Evolutionary conservation across 2,888 invertebrate genomes (phyloP).

Genomic region (Adineta ricciae): DNA sequence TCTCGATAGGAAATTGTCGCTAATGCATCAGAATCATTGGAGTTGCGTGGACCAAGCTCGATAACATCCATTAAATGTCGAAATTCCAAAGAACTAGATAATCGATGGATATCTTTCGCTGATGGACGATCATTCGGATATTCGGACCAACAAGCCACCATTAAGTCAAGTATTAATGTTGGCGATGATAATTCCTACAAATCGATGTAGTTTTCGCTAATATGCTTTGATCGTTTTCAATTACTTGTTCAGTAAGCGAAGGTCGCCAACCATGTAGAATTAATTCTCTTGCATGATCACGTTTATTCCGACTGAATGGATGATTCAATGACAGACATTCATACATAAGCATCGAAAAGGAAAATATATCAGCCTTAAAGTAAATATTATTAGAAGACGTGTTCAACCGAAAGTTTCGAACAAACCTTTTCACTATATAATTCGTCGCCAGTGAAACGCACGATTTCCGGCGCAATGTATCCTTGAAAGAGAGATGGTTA

Average conservation of each 20-base stretch:
- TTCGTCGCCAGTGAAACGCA: slow-evolving; percentile 92
- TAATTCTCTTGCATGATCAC: slow-evolving; percentile 93
- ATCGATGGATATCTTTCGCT: slow-evolving; percentile 62
- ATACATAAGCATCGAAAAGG: slow-evolving; percentile 95
- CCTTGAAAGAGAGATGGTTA: slow-evolving; percentile 54
- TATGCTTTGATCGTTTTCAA: not conserved
- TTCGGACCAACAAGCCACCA: slow-evolving; percentile 91
- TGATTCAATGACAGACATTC: slow-evolving; percentile 81
- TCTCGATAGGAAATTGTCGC: slow-evolving; percentile 22
- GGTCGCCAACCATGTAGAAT: slow-evolving; percentile 88
- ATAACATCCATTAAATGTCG: slow-evolving; percentile 32
- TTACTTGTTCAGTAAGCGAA: slow-evolving; percentile 68
- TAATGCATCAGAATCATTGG: slow-evolving; percentile 17
- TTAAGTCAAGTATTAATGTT: slow-evolving; percentile 72
- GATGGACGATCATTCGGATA: slow-evolving; percentile 69
- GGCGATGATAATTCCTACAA: slow-evolving; percentile 49
- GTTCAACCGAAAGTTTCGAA: not conserved
- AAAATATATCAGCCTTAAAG: slow-evolving; percentile 84
- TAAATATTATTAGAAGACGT: not conserved
- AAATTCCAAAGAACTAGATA: slow-evolving; percentile 25
- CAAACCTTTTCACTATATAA: slow-evolving; percentile 87
- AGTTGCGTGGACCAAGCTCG: slow-evolving; percentile 14
- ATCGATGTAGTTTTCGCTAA: too few species aligned
- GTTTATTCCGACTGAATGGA: slow-evolving; percentile 70
- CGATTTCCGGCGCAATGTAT: slow-evolving; percentile 98